Conservation (phyloP, 2,797 vertebrate species). For the Myripristis murdjan region DNA sequence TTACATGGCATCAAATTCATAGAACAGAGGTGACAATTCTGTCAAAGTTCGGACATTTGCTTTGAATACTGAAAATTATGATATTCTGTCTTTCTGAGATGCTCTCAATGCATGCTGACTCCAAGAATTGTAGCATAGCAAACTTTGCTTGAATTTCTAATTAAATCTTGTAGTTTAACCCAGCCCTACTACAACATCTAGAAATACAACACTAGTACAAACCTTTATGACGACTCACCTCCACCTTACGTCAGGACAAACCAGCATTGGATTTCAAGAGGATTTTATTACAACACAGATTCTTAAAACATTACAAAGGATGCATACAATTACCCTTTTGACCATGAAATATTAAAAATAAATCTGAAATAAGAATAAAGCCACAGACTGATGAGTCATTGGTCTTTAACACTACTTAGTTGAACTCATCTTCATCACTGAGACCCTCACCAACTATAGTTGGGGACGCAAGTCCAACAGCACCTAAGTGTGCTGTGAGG, state of each 20-base stretch:
- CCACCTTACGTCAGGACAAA: slow-evolving; percentile 93
- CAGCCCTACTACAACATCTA: slow-evolving; percentile 25
- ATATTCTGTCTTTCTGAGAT: background rate
- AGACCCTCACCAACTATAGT: slow-evolving; percentile 98
- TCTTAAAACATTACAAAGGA: slow-evolving; percentile 93
- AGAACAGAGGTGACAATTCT: too few relatives aligned
- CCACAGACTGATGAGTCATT: slow-evolving; percentile 79
- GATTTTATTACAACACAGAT: slow-evolving; percentile 98
- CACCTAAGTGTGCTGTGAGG: slow-evolving; percentile 95
- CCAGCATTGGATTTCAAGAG: slow-evolving; percentile 93
- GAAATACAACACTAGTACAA: slow-evolving; percentile 82
- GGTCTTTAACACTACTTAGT: slow-evolving; percentile 76
- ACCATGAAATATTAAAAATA: slow-evolving; percentile 86
- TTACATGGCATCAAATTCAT: background rate
- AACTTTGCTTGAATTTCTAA: slow-evolving; percentile 57
- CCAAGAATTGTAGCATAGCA: slow-evolving; percentile 49
- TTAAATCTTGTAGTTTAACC: slow-evolving; percentile 29
- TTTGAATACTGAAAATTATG: background rate
- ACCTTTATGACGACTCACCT: slow-evolving; percentile 91
- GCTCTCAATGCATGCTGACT: background rate
- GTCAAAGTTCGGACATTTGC: too few relatives aligned
- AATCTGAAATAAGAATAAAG: slow-evolving; percentile 92
- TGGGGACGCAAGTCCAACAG: slow-evolving; percentile 99
- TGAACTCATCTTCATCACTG: slow-evolving; percentile 89
- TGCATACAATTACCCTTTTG: slow-evolving; percentile 90